Percentiles rank a stretch among this genome's conserved stretches.
Evolutionary conservation across 2,888 invertebrate species (phyloP).

Genomic region (Drosophila colorata): DNA sequence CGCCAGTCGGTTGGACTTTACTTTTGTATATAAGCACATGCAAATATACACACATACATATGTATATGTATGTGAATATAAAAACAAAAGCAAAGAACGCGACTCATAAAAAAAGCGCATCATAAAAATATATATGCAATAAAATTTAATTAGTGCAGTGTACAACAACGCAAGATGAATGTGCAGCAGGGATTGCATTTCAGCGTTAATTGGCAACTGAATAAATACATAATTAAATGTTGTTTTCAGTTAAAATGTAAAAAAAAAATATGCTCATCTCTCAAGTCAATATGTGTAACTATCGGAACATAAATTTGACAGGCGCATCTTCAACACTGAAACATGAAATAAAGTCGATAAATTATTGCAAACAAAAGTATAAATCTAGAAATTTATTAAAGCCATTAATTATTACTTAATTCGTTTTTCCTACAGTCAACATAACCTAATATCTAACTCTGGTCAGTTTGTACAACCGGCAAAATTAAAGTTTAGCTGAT

Average conservation of each 20-base stretch:
- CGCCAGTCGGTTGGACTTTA: conserved; percentile 18
- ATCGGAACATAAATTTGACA: too few species aligned
- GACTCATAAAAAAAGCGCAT: conserved; percentile 39
- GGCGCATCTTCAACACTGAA: too few species aligned
- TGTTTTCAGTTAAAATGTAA: neutral
- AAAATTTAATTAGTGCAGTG: conserved; percentile 69
- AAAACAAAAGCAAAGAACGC: conserved; percentile 5
- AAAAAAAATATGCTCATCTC: neutral
- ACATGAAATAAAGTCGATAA: too few species aligned
- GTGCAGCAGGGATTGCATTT: conserved; percentile 12
- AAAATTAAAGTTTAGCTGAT: too few species aligned
- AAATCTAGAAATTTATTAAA: too few species aligned
- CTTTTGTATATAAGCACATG: neutral
- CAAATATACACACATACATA: neutral
- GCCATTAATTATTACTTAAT: too few species aligned
- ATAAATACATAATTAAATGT: conserved; percentile 14
- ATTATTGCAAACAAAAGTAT: too few species aligned
- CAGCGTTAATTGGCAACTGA: conserved; percentile 8
- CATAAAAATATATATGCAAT: conserved; percentile 55
- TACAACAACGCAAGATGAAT: conserved; percentile 5
- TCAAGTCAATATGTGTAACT: too few species aligned
- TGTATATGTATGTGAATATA: neutral
- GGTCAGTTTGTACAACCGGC: too few species aligned
- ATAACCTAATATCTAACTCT: too few species aligned
- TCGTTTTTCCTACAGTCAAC: too few species aligned